Percentiles rank a stretch among this genome's conserved stretches.
phyloP scores from a whole-genome alignment of 2,888 invertebrate genomes.

The Lochmaea crataegi region DNA sequence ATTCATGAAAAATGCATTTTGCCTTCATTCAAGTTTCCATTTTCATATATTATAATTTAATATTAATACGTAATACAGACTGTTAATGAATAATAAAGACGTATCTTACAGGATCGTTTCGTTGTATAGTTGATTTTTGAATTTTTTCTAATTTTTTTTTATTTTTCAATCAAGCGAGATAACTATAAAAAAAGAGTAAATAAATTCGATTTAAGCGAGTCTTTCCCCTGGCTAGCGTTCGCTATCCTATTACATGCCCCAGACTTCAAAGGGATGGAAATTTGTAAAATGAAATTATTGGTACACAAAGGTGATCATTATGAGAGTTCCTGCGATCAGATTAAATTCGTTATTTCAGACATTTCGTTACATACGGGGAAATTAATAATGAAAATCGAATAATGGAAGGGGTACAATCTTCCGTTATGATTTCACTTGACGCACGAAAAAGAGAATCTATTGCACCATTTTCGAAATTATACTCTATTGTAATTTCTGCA shows the following conservation, averaged over 20 bases:
- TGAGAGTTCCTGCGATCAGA: constrained; percentile 30
- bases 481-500: too few relatives aligned
- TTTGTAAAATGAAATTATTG: constrained; percentile 34
- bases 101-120: too few relatives aligned
- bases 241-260: constrained; percentile 10
- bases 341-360: constrained; percentile 36
- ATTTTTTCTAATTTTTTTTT: neutral
- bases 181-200: neutral
- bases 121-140: neutral
- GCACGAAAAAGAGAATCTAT: neutral
- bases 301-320: constrained; percentile 33
- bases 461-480: too few relatives aligned
- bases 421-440: neutral
- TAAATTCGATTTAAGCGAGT: neutral
- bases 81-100: too few relatives aligned
- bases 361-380: constrained; percentile 31
- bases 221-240: neutral
- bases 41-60: too few relatives aligned
- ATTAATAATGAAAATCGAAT: constrained; percentile 27
- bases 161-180: neutral
- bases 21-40: too few relatives aligned
- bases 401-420: constrained; percentile 14
- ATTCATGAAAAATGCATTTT: too few relatives aligned
- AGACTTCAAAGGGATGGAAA: constrained; percentile 34
- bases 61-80: too few relatives aligned